These are phyloP conservation scores for Stratiomys singularior DNA, from an alignment of 2,888 invertebrate genomes.

Conservation along the genomic window DNA sequence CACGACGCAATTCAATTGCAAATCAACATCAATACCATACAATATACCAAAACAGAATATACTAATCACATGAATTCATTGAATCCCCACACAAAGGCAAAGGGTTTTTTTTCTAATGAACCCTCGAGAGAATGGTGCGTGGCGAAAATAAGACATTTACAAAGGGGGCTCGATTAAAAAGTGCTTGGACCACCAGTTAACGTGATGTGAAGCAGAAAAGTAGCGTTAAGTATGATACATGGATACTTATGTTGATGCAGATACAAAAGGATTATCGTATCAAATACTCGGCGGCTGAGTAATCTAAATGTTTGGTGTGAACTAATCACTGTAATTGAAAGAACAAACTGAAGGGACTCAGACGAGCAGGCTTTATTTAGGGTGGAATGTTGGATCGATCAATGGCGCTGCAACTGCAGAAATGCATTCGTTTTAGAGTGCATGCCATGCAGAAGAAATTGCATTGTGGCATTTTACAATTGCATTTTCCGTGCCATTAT, in stretches of 20 bases:
- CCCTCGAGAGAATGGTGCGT: too few species aligned
- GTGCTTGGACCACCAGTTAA: conserved; percentile 4
- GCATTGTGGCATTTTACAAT: background rate
- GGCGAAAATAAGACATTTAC: background rate
- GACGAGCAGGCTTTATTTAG: conserved; percentile 19
- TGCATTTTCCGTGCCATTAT: background rate
- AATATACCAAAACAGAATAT: background rate
- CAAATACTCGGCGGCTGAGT: conserved; percentile 28
- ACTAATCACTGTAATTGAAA: conserved; percentile 34
- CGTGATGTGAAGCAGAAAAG: background rate
- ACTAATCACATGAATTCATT: too few species aligned
- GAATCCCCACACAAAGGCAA: too few species aligned
- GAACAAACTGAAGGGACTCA: conserved; percentile 16
- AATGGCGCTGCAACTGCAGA: background rate
- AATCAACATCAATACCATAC: background rate
- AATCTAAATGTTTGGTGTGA: conserved; percentile 38
- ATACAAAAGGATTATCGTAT: conserved; percentile 20
- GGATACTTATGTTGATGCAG: background rate
- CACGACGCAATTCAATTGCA: background rate
- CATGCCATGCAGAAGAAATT: too few species aligned
- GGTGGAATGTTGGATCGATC: conserved; percentile 21
- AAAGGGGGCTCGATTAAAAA: background rate
- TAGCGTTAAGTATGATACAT: background rate
- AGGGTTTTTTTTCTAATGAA: too few species aligned
- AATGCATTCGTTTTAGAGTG: background rate